phyloP scores from a whole-genome alignment of 2,797 vertebrate species.

The Coranthus polyacanthus region DNA sequence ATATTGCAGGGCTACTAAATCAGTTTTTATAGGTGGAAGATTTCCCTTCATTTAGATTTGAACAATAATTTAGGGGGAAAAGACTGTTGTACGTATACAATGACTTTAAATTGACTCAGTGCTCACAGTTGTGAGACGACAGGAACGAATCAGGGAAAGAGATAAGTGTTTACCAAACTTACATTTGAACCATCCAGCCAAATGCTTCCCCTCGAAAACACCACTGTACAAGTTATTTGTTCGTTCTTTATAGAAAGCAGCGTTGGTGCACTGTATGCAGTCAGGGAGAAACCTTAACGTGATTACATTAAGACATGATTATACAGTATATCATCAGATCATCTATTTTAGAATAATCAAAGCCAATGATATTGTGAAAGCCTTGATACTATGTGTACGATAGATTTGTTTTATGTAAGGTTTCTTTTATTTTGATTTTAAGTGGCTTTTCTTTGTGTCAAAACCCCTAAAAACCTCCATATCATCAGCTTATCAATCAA shows the following conservation, averaged over 20 bases:
- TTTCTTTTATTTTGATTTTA: slow-evolving; percentile 68
- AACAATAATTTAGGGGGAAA: slow-evolving; percentile 46
- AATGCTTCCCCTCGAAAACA: slow-evolving; percentile 54
- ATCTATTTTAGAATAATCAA: slow-evolving; percentile 86
- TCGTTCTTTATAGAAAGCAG: slow-evolving; percentile 67
- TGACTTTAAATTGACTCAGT: slow-evolving; percentile 51
- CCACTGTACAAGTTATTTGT: slow-evolving; percentile 65
- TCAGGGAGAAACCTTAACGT: slow-evolving; percentile 73
- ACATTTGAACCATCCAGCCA: slow-evolving; percentile 64
- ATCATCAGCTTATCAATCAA: slow-evolving; percentile 64
- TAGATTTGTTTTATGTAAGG: slow-evolving; percentile 66
- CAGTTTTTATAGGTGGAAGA: slow-evolving; percentile 43
- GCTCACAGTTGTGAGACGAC: slow-evolving; percentile 52
- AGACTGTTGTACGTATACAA: slow-evolving; percentile 62
- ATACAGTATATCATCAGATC: slow-evolving; percentile 80
- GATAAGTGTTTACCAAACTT: slow-evolving; percentile 77
- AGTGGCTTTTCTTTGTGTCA: slow-evolving; percentile 49
- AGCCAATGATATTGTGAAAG: slow-evolving; percentile 73
- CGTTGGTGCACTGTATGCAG: slow-evolving; percentile 76
- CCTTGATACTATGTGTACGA: slow-evolving; percentile 70
- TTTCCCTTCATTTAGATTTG: slow-evolving; percentile 52
- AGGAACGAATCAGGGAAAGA: slow-evolving; percentile 81
- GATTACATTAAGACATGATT: slow-evolving; percentile 68
- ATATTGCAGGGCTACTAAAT: slow-evolving; percentile 57
- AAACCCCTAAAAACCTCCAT: slow-evolving; percentile 33